Evolutionary conservation across 2,888 invertebrate genomes (phyloP).

Genomic region (Cremastinae sp.): DNA sequence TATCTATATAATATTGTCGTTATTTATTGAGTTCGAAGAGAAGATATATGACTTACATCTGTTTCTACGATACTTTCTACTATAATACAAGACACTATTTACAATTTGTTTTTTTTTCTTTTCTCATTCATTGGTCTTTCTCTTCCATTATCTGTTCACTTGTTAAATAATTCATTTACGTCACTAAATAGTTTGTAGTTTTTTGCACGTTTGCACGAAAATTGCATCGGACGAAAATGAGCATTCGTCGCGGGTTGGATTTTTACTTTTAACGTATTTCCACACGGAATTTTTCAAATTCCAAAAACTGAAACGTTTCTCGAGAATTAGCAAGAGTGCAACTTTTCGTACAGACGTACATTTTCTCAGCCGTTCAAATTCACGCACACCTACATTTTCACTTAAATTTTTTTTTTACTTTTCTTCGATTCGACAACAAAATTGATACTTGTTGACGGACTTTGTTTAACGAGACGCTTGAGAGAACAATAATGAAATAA

Average conservation of each 20-base stretch:
- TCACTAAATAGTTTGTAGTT: constrained; percentile 21
- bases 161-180: constrained; percentile 30
- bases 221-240: background rate
- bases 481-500: too few species aligned
- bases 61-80: constrained; percentile 63
- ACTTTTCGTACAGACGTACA: constrained; percentile 1
- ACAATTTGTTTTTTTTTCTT: constrained; percentile 66
- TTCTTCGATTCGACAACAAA: too few species aligned
- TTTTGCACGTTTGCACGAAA: constrained; percentile 1
- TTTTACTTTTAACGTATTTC: background rate
- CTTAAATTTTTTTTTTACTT: background rate
- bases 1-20: constrained; percentile 71
- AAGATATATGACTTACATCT: constrained; percentile 75
- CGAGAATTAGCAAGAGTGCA: constrained; percentile 1
- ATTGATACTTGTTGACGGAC: too few species aligned
- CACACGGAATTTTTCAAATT: background rate
- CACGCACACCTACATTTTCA: constrained; percentile 11
- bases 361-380: background rate
- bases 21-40: constrained; percentile 77
- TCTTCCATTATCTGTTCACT: constrained; percentile 14
- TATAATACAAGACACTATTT: constrained; percentile 76
- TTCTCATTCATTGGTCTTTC: constrained; percentile 33
- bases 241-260: background rate
- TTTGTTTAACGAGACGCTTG: too few species aligned
- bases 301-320: constrained; percentile 5